A percentile compares a stretch with the other conserved stretches of the same genome.
Evolutionary conservation across 2,888 invertebrate genomes (phyloP).

Genomic region (Lissonota sp.): DNA sequence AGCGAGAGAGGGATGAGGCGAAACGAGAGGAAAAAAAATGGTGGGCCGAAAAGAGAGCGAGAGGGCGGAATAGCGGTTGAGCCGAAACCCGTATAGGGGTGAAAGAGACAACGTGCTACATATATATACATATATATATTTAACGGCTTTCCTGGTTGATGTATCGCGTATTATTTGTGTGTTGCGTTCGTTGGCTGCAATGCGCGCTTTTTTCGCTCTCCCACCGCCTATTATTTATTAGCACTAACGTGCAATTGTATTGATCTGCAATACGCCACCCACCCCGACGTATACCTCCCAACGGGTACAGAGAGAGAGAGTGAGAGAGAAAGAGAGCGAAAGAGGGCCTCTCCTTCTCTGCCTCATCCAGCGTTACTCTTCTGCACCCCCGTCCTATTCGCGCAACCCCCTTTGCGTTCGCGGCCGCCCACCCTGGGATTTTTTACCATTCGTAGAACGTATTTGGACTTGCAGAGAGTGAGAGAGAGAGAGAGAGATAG

Average conservation of each 20-base stretch:
- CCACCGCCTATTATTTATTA: conserved; percentile 84
- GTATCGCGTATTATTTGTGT: conserved; percentile 84
- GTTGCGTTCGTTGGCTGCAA: conserved; percentile 83
- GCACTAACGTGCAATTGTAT: conserved; percentile 84
- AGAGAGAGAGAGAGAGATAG: conserved; percentile 19
- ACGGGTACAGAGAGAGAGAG: conserved; percentile 49
- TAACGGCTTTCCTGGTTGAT: conserved; percentile 78
- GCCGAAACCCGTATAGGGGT: conserved; percentile 50
- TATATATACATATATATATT: conserved; percentile 69
- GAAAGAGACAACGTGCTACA: conserved; percentile 66
- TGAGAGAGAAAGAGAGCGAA: too few species aligned
- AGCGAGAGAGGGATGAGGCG: conserved; percentile 69
- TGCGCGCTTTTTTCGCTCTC: conserved; percentile 83
- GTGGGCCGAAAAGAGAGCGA: conserved; percentile 42
- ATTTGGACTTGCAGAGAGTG: conserved; percentile 81
- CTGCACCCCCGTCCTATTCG: conserved; percentile 32
- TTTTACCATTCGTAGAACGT: conserved; percentile 83
- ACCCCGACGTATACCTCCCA: conserved; percentile 73
- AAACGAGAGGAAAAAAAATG: conserved; percentile 62
- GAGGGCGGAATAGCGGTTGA: conserved; percentile 64
- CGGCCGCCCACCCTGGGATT: conserved; percentile 80
- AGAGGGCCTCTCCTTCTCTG: conserved; percentile 32
- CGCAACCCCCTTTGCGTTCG: conserved; percentile 63
- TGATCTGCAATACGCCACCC: conserved; percentile 84
- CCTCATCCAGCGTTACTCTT: conserved; percentile 44